A percentile compares a stretch with the other conserved stretches of the same genome.
Evolutionary conservation across 1,140 invertebrate genomes (phyloP).

Genomic region (Doryteuthis pealeii): DNA sequence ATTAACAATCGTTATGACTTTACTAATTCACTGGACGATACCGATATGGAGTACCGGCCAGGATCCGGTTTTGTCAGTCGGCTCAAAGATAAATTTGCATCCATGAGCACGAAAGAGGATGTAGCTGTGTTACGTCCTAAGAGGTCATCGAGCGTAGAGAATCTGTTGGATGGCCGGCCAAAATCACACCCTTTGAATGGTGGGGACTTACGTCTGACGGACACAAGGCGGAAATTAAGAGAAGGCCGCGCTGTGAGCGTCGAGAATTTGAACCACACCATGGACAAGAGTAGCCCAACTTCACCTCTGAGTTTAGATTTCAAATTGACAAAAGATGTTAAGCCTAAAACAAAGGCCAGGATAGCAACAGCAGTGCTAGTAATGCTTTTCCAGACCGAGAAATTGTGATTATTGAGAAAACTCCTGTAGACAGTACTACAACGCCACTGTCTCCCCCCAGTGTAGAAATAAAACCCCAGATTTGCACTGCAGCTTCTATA

Average conservation of each 20-base stretch:
- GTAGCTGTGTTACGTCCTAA: constrained; percentile 23
- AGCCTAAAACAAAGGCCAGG: background rate
- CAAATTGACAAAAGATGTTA: background rate
- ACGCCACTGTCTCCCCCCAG: background rate
- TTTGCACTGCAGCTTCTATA: background rate
- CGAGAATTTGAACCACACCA: constrained; percentile 6
- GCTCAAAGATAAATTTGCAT: constrained; percentile 48
- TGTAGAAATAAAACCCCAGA: background rate
- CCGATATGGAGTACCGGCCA: constrained; percentile 47
- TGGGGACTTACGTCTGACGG: constrained; percentile 8
- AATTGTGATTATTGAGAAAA: background rate
- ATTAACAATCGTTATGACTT: background rate
- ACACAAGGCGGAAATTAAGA: constrained; percentile 5
- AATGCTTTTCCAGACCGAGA: background rate
- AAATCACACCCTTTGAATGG: background rate
- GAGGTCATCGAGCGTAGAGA: constrained; percentile 49
- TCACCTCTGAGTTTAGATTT: background rate
- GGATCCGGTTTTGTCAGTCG: constrained; percentile 55
- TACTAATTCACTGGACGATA: constrained; percentile 24
- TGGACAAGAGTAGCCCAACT: background rate
- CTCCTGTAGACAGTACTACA: background rate
- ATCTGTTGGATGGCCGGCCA: constrained; percentile 30
- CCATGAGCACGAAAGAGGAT: constrained; percentile 31
- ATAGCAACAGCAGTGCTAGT: background rate
- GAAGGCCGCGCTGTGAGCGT: constrained; percentile 7